These are phyloP conservation scores for Folsomia manolachei DNA, from an alignment of 2,888 invertebrate species.

Conservation along the genomic window DNA sequence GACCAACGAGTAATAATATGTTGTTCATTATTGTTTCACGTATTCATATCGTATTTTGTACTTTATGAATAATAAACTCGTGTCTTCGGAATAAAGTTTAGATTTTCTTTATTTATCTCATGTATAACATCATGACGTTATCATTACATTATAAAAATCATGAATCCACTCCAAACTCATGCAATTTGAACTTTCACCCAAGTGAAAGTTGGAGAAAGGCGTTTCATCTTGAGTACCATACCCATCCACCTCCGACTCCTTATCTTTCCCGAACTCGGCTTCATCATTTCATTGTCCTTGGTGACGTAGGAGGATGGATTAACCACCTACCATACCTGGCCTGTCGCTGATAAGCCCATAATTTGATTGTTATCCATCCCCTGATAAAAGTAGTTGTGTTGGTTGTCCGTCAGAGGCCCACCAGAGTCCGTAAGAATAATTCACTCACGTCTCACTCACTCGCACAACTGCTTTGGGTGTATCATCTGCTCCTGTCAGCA, in stretches of 20 bases:
- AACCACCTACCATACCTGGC: not conserved
- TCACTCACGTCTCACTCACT: not conserved
- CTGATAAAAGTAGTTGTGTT: not conserved
- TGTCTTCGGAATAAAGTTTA: not conserved
- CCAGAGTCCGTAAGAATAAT: not conserved
- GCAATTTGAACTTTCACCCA: not conserved
- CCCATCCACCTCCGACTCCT: not conserved
- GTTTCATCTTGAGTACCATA: no score
- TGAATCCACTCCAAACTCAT: not conserved
- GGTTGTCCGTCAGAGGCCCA: not conserved
- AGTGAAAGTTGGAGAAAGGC: not conserved
- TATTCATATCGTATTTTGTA: not conserved
- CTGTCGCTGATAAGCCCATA: not conserved
- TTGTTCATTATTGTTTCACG: not conserved
- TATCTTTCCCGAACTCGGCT: not conserved
- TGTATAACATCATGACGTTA: no score
- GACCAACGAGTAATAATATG: conserved; percentile 43
- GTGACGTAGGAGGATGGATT: not conserved
- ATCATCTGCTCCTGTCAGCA: not conserved
- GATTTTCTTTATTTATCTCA: not conserved
- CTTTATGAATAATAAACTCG: not conserved
- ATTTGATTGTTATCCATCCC: not conserved
- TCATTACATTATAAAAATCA: not conserved
- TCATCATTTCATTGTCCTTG: not conserved
- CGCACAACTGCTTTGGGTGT: not conserved